phyloP scores from a whole-genome alignment of 2,888 invertebrate genomes.

The Hirtodrosophila duncani region DNA sequence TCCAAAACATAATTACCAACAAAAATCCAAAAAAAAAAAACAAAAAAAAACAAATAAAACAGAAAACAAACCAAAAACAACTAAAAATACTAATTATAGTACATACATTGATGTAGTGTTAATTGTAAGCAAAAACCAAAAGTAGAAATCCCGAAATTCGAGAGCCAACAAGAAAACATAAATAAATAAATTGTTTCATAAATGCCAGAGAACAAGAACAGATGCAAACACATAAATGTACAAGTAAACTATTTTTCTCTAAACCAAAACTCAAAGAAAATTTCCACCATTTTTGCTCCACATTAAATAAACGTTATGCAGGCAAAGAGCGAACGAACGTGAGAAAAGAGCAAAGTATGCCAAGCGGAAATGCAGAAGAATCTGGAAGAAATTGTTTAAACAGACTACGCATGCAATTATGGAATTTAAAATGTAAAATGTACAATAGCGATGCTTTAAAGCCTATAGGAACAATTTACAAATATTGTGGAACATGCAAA shows the following conservation, averaged over 20 bases:
- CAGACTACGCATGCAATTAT: slow-evolving; percentile 70
- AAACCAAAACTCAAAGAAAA: slow-evolving; percentile 59
- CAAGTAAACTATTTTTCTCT: slow-evolving; percentile 71
- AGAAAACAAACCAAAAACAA: slow-evolving; percentile 43
- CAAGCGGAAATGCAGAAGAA: slow-evolving; percentile 28
- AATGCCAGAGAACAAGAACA: slow-evolving; percentile 32
- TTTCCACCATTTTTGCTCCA: slow-evolving; percentile 69
- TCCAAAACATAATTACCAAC: slow-evolving; percentile 72
- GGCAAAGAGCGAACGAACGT: slow-evolving; percentile 26
- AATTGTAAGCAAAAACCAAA: slow-evolving; percentile 52
- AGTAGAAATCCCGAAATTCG: neutral
- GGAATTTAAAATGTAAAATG: slow-evolving; percentile 64
- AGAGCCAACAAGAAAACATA: slow-evolving; percentile 15
- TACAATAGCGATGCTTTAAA: slow-evolving; percentile 72
- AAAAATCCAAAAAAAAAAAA: slow-evolving; percentile 27
- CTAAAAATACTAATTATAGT: slow-evolving; percentile 74
- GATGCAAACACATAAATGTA: slow-evolving; percentile 61
- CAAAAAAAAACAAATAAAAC: slow-evolving; percentile 14
- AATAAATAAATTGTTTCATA: slow-evolving; percentile 34
- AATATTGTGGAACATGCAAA: slow-evolving; percentile 51
- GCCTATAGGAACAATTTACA: slow-evolving; percentile 44
- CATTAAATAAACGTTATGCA: slow-evolving; percentile 58
- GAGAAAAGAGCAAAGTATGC: slow-evolving; percentile 32
- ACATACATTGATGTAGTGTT: slow-evolving; percentile 73
- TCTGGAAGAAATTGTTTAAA: slow-evolving; percentile 56